phyloP scores from a whole-genome alignment of 2,888 invertebrate genomes.

The Drosophila cyrtoloma region DNA sequence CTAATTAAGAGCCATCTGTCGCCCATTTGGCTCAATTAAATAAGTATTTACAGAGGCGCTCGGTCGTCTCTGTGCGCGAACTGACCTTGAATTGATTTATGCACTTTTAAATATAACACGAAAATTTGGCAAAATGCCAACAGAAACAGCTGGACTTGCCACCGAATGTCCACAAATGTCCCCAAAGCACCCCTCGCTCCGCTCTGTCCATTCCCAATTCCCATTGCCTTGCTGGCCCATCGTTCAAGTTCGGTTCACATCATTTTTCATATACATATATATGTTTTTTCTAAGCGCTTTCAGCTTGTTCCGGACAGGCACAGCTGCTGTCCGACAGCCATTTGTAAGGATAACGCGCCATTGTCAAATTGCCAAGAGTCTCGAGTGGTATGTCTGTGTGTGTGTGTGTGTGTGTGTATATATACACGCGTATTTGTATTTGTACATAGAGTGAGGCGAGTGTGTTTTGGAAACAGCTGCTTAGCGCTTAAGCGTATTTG shows the following conservation, averaged over 20 bases:
- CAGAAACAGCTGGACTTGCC: constrained; percentile 43
- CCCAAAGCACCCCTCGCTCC: not conserved
- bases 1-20: constrained; percentile 50
- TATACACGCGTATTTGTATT: not conserved
- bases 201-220: not conserved
- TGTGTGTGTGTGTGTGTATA: not conserved
- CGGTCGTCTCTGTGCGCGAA: constrained; percentile 7
- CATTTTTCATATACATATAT: constrained; percentile 63
- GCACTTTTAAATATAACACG: constrained; percentile 65
- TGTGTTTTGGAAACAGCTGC: constrained; percentile 41
- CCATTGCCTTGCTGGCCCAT: not conserved
- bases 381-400: constrained; percentile 2
- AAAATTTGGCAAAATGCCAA: constrained; percentile 58
- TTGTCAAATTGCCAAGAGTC: constrained; percentile 76
- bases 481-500: constrained; percentile 56
- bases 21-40: constrained; percentile 59
- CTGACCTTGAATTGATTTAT: constrained; percentile 64
- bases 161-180: constrained; percentile 2
- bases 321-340: constrained; percentile 60
- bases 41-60: constrained; percentile 32
- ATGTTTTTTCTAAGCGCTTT: constrained; percentile 7
- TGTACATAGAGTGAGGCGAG: not conserved
- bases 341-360: constrained; percentile 75
- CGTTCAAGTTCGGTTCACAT: constrained; percentile 44
- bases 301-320: constrained; percentile 18